Conservation (phyloP, 2,797 vertebrate genomes). For the Anguilla marmorata region DNA sequence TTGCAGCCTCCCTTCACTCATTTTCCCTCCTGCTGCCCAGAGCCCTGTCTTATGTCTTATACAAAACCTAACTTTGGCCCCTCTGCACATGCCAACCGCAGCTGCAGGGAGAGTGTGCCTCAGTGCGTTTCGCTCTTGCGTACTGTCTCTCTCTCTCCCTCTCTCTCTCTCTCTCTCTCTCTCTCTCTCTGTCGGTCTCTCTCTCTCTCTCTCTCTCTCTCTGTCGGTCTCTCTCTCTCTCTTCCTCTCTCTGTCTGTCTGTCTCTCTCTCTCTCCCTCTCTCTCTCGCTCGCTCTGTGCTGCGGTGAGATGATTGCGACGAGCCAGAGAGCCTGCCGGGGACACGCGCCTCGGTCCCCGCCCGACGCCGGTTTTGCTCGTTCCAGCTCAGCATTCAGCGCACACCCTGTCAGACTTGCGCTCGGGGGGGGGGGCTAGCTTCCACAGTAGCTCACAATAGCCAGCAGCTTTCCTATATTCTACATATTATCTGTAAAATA, state of each 20-base stretch:
- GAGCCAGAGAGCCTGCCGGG: background rate
- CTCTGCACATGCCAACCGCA: background rate
- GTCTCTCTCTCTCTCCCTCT: too few relatives aligned
- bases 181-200: too few relatives aligned
- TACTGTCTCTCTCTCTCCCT: too few relatives aligned
- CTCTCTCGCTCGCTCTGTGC: background rate
- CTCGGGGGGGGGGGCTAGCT: background rate
- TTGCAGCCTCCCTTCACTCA: background rate
- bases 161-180: too few relatives aligned
- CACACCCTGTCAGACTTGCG: background rate
- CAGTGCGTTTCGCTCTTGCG: background rate
- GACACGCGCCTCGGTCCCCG: background rate
- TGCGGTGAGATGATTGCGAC: background rate
- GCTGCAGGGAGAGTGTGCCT: background rate
- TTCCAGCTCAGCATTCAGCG: background rate
- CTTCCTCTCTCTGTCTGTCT: too few relatives aligned
- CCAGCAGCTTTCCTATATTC: background rate
- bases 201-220: too few relatives aligned
- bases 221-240: too few relatives aligned
- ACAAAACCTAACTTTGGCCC: background rate
- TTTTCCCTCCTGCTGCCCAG: background rate
- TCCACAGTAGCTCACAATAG: background rate
- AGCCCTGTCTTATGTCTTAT: background rate
- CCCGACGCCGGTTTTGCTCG: background rate
- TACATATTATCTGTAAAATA: background rate